Percentiles rank a stretch among this genome's conserved stretches.
phyloP scores from a whole-genome alignment of 2,797 vertebrate species.

The Psittacula derbiana region DNA sequence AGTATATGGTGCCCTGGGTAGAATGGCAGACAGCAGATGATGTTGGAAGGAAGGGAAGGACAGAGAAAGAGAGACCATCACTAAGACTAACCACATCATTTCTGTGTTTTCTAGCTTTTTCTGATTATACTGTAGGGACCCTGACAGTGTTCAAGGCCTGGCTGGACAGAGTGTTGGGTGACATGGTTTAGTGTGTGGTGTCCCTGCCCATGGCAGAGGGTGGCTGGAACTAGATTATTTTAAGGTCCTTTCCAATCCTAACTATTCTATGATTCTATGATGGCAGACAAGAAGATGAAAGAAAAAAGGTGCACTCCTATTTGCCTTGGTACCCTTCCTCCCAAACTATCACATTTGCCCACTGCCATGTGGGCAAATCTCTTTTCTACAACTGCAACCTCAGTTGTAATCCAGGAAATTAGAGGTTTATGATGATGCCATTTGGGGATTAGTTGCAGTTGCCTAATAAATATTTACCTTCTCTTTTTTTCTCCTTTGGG shows the following conservation, averaged over 20 bases:
- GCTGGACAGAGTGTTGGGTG: background rate
- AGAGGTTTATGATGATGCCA: background rate
- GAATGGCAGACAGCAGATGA: background rate
- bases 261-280: background rate
- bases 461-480: background rate
- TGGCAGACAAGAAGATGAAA: background rate
- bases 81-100: background rate
- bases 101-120: background rate
- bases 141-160: background rate
- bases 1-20: background rate
- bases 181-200: background rate
- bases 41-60: background rate
- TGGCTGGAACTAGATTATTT: background rate
- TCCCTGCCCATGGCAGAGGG: background rate
- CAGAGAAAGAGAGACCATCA: background rate
- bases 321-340: background rate
- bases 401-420: background rate
- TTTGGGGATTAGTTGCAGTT: background rate
- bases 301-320: background rate
- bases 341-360: background rate
- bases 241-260: background rate
- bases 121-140: background rate
- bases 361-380: background rate
- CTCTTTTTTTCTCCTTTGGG: background rate
- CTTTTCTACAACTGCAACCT: background rate